Percentiles rank a stretch among this genome's conserved stretches.
Conservation (phyloP, 1,140 invertebrate genomes). For the Nautilus pompilius region DNA sequence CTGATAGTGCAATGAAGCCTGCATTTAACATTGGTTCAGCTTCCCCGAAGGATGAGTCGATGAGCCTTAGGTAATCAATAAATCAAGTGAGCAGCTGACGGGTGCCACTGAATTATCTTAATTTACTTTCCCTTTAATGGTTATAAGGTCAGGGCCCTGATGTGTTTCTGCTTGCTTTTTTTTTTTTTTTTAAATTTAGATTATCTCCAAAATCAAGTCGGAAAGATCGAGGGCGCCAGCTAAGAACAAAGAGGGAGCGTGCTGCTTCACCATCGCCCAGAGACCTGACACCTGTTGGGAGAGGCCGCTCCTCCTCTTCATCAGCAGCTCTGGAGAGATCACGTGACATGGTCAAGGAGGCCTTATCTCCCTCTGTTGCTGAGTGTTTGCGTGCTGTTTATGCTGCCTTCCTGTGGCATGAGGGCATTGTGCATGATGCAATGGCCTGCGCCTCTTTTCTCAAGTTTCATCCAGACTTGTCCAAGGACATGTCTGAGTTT, state of each 20-base stretch:
- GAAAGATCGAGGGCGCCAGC: slow-evolving; percentile 59
- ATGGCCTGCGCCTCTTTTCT: slow-evolving; percentile 95
- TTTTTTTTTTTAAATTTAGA: slow-evolving; percentile 33
- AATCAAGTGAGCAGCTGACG: slow-evolving; percentile 13
- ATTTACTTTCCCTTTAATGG: too few species aligned
- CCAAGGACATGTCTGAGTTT: slow-evolving; percentile 49
- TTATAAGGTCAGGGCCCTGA: neutral
- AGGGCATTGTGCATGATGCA: slow-evolving; percentile 94
- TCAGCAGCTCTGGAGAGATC: slow-evolving; percentile 32
- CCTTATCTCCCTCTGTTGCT: slow-evolving; percentile 86
- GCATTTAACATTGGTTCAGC: slow-evolving; percentile 35
- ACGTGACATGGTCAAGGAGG: slow-evolving; percentile 68
- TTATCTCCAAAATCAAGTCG: slow-evolving; percentile 65
- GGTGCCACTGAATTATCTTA: neutral
- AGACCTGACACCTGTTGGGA: slow-evolving; percentile 62
- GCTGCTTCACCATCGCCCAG: slow-evolving; percentile 62
- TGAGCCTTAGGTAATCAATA: too few species aligned
- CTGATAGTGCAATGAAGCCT: neutral
- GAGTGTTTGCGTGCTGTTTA: slow-evolving; percentile 91
- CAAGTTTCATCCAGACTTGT: slow-evolving; percentile 85
- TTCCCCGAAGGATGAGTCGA: slow-evolving; percentile 34
- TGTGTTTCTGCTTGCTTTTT: slow-evolving; percentile 1
- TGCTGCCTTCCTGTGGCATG: slow-evolving; percentile 95
- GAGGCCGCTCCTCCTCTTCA: slow-evolving; percentile 81
- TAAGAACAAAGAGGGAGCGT: slow-evolving; percentile 61